Evolutionary conservation across 2,888 invertebrate genomes (phyloP).

Genomic region (Petrophora chlorosata): DNA sequence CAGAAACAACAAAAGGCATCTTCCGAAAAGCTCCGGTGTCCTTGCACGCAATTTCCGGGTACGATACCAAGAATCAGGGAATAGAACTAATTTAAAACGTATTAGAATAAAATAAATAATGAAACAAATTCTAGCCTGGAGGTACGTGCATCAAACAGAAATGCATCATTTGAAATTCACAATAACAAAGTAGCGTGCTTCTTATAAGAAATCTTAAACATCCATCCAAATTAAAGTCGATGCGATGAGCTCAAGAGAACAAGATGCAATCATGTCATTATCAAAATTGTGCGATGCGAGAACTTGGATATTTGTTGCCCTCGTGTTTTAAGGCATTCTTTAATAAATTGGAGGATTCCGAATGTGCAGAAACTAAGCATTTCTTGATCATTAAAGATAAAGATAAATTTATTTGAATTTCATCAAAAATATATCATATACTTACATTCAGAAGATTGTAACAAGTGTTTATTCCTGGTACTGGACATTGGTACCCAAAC

Average conservation of each 20-base stretch:
- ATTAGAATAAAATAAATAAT: conserved; percentile 1
- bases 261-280: conserved; percentile 26
- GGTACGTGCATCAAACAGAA: background rate
- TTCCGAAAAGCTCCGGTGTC: no score
- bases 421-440: no score
- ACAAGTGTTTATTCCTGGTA: no score
- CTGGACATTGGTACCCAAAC: no score
- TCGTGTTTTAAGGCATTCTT: no score
- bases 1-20: no score
- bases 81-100: conserved; percentile 15
- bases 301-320: background rate
- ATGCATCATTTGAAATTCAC: background rate
- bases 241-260: conserved; percentile 5
- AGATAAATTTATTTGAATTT: no score
- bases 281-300: conserved; percentile 10
- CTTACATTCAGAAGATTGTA: no score
- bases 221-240: conserved; percentile 4
- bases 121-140: background rate
- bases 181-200: conserved; percentile 11
- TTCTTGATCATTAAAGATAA: no score
- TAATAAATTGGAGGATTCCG: no score
- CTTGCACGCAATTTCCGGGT: conserved; percentile 17
- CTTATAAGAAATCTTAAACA: conserved; percentile 4
- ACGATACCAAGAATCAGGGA: conserved; percentile 5
- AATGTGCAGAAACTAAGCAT: no score